phyloP scores from a whole-genome alignment of 2,797 vertebrate genomes.

The Danio albolineatus region DNA sequence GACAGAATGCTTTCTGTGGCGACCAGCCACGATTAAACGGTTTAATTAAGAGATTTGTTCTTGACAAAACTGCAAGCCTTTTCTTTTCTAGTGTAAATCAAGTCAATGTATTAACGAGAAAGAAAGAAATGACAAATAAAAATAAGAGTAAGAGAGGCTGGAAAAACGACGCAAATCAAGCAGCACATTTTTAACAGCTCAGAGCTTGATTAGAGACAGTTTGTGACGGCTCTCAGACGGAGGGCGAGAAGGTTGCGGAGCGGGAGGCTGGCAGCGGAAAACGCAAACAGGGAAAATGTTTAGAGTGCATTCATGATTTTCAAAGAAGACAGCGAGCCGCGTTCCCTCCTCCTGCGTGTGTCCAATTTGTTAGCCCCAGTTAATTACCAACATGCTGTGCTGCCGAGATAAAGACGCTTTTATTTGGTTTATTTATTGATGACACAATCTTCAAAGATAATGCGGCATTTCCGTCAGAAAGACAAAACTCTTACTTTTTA shows the following conservation, averaged over 20 bases:
- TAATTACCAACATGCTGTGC: conserved; percentile 71
- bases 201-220: conserved; percentile 50
- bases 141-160: conserved; percentile 28
- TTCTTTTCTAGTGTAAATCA: conserved; percentile 33
- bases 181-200: conserved; percentile 46
- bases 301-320: conserved; percentile 52
- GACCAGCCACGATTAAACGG: conserved; percentile 57
- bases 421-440: conserved; percentile 69
- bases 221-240: conserved; percentile 48
- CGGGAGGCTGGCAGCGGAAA: conserved; percentile 40
- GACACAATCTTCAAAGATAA: conserved; percentile 64
- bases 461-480: conserved; percentile 54
- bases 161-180: conserved; percentile 58
- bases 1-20: conserved; percentile 53
- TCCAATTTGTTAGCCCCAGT: conserved; percentile 68
- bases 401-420: conserved; percentile 67
- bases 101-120: conserved; percentile 54
- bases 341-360: conserved; percentile 62
- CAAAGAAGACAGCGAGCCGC: conserved; percentile 45
- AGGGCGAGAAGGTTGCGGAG: conserved; percentile 10
- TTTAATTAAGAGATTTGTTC: conserved; percentile 53
- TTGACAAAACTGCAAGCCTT: conserved; percentile 46
- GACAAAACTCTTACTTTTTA: conserved; percentile 48
- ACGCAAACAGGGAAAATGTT: conserved; percentile 56
- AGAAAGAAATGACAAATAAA: not conserved